Base-by-base conservation (phyloP, 2,113 vertebrate species). In the Hyperopisus bebe region DNA sequence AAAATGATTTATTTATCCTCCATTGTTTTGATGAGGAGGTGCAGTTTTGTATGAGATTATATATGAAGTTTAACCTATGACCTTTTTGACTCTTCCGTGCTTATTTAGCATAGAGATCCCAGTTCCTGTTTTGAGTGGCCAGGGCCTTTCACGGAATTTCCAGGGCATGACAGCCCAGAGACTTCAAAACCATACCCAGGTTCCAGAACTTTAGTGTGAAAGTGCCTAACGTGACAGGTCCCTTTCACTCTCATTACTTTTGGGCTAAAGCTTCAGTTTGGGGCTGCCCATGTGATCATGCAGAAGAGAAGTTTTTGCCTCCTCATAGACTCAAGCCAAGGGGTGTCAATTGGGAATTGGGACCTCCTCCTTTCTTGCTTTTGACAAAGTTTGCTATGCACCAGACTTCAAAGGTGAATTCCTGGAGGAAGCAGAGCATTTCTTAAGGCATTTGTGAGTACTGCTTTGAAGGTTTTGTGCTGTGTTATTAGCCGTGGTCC, bases 371-470 rank as follows among this genome's bases (percentile, higher is more conserved):
- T 42, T 62, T 51, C 51, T 11, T 85, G 50, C 51, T 24, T 82
- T 82, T 82, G 70, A 82, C 35, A 53, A 42, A 66, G 31, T 89
- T 85, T 89, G 46, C 15, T 8, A 42, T 11, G 39, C 80, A 19
- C 27, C 13, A 46, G 24, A 89, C 70, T 89, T 84, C 77, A 62
- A 84, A 82, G 53, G 24, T 85, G 89, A 84, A 84, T 84, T 89
- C 77, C 51, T 58, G 21, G 21, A 89, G 80, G 50, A 89, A 53
- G n/a, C 31, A 31, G 70, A 74, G 80, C 31, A n/a, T 62, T 89
- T 44, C 48, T 44, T 58, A 24, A 15, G 51, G 51, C 44, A 58
- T 89, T 84, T 83, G 77, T 89, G 48, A 50, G 48, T 31, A 24
- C 1, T 42, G 88, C 74, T 82, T 51, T 89, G 88, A 82, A 53